Percentiles rank a stretch among this genome's conserved stretches.
Conservation (phyloP, 37 sponge, comb jelly and placozoan species). For the Oscarella lobularis region DNA sequence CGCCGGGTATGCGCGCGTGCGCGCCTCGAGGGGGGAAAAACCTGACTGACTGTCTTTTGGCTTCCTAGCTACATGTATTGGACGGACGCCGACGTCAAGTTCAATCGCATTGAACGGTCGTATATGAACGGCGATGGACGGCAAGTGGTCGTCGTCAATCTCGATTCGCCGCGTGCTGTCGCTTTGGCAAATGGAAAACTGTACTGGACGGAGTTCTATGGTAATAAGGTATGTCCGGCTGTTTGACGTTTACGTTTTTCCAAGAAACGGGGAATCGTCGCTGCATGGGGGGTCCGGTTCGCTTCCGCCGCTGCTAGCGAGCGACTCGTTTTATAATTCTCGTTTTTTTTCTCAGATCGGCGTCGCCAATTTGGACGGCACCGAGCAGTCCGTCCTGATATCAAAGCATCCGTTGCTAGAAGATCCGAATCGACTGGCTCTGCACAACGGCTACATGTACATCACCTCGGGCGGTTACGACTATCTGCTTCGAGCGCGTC, state of each 20-base stretch:
- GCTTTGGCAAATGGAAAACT: neutral
- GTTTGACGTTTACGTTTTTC: neutral
- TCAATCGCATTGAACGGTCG: slow-evolving; percentile 29
- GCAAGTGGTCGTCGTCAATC: slow-evolving; percentile 9
- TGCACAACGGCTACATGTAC: neutral
- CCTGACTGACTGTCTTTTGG: neutral
- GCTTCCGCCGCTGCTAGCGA: too few relatives aligned
- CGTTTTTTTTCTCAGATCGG: neutral
- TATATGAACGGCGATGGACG: slow-evolving; percentile 46
- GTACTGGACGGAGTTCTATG: neutral
- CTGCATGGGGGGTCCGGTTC: too few relatives aligned
- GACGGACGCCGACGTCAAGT: neutral
- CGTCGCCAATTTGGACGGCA: neutral
- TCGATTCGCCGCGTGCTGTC: neutral
- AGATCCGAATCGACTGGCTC: neutral
- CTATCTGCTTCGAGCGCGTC: neutral
- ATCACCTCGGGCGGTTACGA: neutral
- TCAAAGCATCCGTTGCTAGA: neutral
- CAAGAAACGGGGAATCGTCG: neutral
- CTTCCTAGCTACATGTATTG: neutral
- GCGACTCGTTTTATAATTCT: too few relatives aligned
- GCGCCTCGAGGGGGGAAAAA: neutral
- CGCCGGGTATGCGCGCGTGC: neutral
- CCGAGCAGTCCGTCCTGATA: neutral
- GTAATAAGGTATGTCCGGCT: neutral